Conservation (phyloP, 2,113 vertebrate genomes). For the Colaptes auratus region DNA sequence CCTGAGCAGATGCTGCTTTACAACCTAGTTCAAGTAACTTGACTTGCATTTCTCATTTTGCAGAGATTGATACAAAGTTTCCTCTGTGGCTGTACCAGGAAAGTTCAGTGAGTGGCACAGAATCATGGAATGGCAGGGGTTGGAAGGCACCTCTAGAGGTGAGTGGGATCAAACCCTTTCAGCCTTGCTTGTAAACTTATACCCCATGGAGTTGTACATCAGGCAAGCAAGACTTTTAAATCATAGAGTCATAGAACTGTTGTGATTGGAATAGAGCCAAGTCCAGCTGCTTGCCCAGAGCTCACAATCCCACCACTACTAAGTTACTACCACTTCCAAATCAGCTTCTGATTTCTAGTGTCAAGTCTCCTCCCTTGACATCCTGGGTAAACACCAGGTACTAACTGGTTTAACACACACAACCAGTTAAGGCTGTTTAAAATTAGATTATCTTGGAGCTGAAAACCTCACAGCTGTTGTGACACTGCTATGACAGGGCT, state of each 20-base stretch:
- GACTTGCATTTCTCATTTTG: background rate
- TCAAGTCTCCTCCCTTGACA: background rate
- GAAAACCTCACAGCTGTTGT: rapidly evolving
- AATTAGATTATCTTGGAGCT: background rate
- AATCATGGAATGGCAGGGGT: too few relatives aligned
- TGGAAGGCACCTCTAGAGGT: background rate
- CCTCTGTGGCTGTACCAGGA: background rate
- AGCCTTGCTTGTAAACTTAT: background rate
- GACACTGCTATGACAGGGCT: background rate
- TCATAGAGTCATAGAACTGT: background rate
- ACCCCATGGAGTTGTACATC: background rate
- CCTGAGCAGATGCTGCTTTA: background rate
- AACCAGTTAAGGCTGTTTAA: background rate
- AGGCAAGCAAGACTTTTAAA: background rate
- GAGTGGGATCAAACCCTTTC: background rate
- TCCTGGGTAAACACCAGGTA: background rate
- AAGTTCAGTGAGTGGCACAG: background rate
- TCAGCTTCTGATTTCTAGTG: background rate
- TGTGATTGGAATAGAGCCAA: too few relatives aligned
- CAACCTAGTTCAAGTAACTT: background rate
- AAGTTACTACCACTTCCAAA: background rate
- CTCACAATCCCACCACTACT: too few relatives aligned
- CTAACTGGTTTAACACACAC: background rate
- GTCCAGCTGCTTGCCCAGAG: too few relatives aligned
- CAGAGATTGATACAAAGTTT: background rate